Evolutionary conservation across 2,888 invertebrate species (phyloP), one percentile per base, ranked within the genome.

Genomic region (Criorhina ranunculi): DNA sequence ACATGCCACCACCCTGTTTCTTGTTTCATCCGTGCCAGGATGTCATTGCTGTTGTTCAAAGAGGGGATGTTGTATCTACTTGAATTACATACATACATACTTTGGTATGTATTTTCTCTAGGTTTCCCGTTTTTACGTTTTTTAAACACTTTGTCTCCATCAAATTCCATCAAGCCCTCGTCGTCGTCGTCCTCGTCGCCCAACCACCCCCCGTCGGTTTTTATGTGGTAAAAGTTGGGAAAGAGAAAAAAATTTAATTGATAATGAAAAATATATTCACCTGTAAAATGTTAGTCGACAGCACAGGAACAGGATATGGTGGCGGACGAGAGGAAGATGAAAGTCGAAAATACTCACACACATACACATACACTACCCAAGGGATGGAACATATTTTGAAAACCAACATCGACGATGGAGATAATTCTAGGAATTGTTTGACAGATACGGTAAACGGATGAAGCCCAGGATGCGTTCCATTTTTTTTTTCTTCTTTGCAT

Each of bases 251-350:
- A 85, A 85, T 55, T 76, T 80, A 80, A 85, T 85, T 85, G 85
- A 85, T 85, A 85, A 80, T 85, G 80, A 85, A 85, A 80, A 80
- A 80, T 76, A 70, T 80, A 76, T 66, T 59, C 72, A 73, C 59
- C 59, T 73, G 66, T 42, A 75, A 79, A 85, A 69, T 79, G 72
- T 66, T 72, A 40, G 69, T 46, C 78, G 4, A 33, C 57, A 12
- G 40, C 69, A n/a, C n/a, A n/a, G n/a, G n/a, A n/a, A n/a, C n/a
- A 35, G 73, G 44, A 46, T 57, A 29, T 55, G 24, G 31, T 24
- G 15, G 49, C 4, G 37, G 33, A n/a, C 35, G 8, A 15, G n/a
- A 17, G 33, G n/a, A 24, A 37, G 31, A 5, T 31, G 31, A 59
- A 46, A 59, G 55, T 60, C 53, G 57, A 31, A 33, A 55, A 55